Conservation (phyloP, 2,113 vertebrate genomes). For the Barnardius zonarius region DNA sequence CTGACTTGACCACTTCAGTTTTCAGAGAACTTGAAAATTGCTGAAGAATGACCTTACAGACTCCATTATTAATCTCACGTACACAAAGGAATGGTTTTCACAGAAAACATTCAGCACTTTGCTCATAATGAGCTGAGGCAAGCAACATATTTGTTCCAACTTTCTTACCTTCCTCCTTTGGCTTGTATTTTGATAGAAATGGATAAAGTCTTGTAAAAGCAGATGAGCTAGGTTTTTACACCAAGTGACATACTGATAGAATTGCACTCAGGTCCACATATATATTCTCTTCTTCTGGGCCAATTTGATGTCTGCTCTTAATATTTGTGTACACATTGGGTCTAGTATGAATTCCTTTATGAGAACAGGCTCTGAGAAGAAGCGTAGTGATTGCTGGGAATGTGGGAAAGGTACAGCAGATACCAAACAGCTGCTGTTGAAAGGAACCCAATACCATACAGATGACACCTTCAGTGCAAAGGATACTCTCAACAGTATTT, state of each 20-base stretch:
- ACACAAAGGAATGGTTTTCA: constrained; percentile 11
- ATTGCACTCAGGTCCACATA: neutral
- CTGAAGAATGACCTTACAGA: constrained; percentile 45
- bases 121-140: neutral
- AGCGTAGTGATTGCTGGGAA: neutral
- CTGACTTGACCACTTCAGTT: constrained; percentile 51
- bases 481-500: neutral
- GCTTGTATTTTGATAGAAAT: neutral
- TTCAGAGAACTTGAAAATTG: constrained; percentile 35
- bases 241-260: neutral
- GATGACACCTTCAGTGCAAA: neutral
- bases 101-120: neutral
- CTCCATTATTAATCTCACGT: constrained; percentile 28
- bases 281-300: neutral
- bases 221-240: neutral
- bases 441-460: neutral
- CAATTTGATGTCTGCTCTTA: neutral
- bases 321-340: neutral
- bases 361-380: neutral
- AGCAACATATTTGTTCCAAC: neutral
- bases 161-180: neutral
- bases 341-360: neutral
- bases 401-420: neutral
- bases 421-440: neutral
- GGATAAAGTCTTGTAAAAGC: neutral